These are phyloP conservation scores for Drymonia ruficornis DNA, from an alignment of 2,888 invertebrate genomes.

Conservation along the genomic window DNA sequence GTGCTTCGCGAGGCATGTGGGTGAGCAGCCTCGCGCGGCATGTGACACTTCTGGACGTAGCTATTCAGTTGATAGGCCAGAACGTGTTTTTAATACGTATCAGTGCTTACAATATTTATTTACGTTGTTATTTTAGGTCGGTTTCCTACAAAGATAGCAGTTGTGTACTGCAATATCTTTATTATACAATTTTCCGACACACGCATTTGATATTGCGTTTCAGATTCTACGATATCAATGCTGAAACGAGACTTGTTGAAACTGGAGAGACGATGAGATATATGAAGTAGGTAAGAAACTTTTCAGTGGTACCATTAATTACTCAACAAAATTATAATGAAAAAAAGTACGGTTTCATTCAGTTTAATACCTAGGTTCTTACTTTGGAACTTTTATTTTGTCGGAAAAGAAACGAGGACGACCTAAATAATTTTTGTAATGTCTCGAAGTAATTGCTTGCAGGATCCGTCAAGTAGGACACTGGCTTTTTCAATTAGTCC, in stretches of 20 bases:
- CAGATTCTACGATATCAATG: too few relatives aligned
- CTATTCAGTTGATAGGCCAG: not conserved
- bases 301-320: not conserved
- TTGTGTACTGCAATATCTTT: too few relatives aligned
- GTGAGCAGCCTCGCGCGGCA: too few relatives aligned
- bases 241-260: too few relatives aligned
- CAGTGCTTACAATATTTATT: not conserved
- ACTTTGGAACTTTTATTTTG: not conserved
- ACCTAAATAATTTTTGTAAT: constrained; percentile 26
- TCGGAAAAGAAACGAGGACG: not conserved
- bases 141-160: not conserved
- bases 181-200: too few relatives aligned
- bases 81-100: not conserved
- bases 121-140: not conserved
- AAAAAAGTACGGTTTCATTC: not conserved
- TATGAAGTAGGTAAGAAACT: not conserved
- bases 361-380: not conserved
- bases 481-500: constrained; percentile 1
- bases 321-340: not conserved
- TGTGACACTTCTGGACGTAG: too few relatives aligned
- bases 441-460: constrained; percentile 2
- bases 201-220: too few relatives aligned
- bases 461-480: not conserved
- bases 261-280: too few relatives aligned
- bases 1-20: too few relatives aligned